Evolutionary conservation across 2,113 vertebrate species (phyloP), one percentile per base, ranked within the genome.

Genomic region (Sylvia atricapilla): DNA sequence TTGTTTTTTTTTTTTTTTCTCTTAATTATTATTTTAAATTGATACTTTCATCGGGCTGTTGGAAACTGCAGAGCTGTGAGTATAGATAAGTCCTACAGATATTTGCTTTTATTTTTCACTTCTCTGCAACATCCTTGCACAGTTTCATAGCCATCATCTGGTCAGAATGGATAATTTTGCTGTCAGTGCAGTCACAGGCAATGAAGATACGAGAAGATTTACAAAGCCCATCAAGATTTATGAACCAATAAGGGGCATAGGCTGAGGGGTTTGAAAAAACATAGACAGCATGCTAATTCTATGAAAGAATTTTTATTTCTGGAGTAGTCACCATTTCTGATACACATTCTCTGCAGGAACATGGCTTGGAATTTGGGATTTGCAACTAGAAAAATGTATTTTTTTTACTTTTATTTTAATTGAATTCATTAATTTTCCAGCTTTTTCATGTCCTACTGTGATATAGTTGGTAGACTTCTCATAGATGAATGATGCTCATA

Each of bases 191-290:
- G n/a, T 39, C 43, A 63, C 13, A 78, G n/a, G 43, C 84, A 96
- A 94, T 89, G 79, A 96, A 97, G 96, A 92, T 89, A 94, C 74
- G 39, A 79, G 25, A 90, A 89, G 6, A 62, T 67, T 95, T 87
- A 81, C 58, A 87, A 88, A 25, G 30, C 33, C 66, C 8, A 92
- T 63, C 46, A 87, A 94, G 72, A 95, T 95, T 93, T 90, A 93
- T 80, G 69, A 95, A 89, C 9, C 24, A 76, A 55, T 80, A 87
- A 81, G 69, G 47, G 90, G 4, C 6, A 13, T 84, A 53, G 84
- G 85, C 63, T 64, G 8, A 1, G 3, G 2, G 4, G 5, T 14
- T 68, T 68, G 88, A 91, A 66, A 90, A 89, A 75, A 79, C 11
- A 63, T n/a, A 46, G 15, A 37, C 62, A 75, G 20, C 9, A 13